Base-by-base conservation (phyloP, 2,113 vertebrate species). In the Podarcis raffonei region DNA sequence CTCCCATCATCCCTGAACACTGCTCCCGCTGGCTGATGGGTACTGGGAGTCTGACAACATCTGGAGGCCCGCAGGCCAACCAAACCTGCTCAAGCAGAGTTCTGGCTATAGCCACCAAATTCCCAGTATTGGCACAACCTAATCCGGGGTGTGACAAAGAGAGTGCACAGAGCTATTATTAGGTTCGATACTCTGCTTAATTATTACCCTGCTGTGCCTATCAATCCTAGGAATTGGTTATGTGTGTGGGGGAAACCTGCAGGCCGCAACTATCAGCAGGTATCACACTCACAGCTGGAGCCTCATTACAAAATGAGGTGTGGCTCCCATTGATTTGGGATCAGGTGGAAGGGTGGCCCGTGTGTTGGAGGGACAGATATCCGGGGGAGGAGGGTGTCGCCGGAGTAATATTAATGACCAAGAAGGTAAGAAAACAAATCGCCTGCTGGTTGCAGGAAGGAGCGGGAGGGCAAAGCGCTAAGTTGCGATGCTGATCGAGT, bases 141-240 rank as follows among this genome's bases (percentile, higher is more conserved):
- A 1, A n/a, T 5, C 81, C 27, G 62, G 79, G 81, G 32, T 27
- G 81, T 39, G 81, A 3, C 32, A 18, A 5, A 16, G 32, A 82
- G 16, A 65, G 8, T 2, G 81, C 16, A 93, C 91, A 83, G 87
- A 92, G 88, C 48, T 53, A 53, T 81, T 75, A 88, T 84, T 71
- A 85, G 92, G 78, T 89, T 91, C 81, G 62, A 69, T 16, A 30
- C 62, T 15, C 27, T 12, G 65, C 12, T 5, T 37, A 83, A 83
- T 13, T 78, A 83, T 90, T 77, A 68, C 20, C 35, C 62, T 35
- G 72, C 74, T 81, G 48, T 92, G 81, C 89, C 89, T 79, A 84
- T 71, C 65, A 39, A 77, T 71, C 0, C 0, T 81, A 89, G 79
- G 68, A 74, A 88, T 30, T 88, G 85, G 9, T 53, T 12, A 18